Evolutionary conservation across 2,888 invertebrate genomes (phyloP).

Genomic region (Pyralis farinalis): DNA sequence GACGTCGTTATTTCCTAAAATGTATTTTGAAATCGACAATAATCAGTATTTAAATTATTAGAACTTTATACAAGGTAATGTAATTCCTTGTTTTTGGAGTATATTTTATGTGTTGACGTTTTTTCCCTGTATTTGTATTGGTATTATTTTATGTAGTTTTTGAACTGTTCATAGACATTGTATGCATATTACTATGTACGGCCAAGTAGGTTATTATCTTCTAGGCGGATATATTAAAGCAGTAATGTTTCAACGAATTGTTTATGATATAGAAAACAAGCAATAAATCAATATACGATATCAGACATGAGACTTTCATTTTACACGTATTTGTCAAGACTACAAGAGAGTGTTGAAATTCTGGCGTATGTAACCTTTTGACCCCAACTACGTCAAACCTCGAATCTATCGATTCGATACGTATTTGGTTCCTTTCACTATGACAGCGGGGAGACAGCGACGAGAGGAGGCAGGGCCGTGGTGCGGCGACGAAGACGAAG

Average conservation of each 20-base stretch:
- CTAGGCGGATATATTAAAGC: constrained; percentile 26
- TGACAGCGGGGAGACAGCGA: no score
- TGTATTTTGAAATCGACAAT: constrained; percentile 75
- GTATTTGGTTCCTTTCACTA: no score
- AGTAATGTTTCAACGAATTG: constrained; percentile 70
- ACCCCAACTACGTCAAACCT: no score
- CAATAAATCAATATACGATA: constrained; percentile 65
- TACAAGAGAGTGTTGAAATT: no score
- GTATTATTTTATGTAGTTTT: constrained; percentile 62
- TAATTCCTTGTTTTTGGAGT: constrained; percentile 65
- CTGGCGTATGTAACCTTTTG: no score
- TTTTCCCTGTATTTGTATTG: constrained; percentile 55
- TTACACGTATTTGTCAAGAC: no score
- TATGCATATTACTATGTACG: constrained; percentile 27
- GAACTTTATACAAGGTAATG: constrained; percentile 42
- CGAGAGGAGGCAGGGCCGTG: no score
- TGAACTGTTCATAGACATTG: constrained; percentile 27
- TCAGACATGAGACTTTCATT: constrained; percentile 36
- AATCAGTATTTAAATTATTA: constrained; percentile 74
- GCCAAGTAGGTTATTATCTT: constrained; percentile 47
- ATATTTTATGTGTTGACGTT: constrained; percentile 68
- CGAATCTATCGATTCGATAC: no score
- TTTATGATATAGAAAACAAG: constrained; percentile 68
- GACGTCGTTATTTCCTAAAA: constrained; percentile 26
- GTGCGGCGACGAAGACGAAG: no score